Base-by-base conservation (phyloP, 1,140 invertebrate genomes). In the Brachionus plicatilis region DNA sequence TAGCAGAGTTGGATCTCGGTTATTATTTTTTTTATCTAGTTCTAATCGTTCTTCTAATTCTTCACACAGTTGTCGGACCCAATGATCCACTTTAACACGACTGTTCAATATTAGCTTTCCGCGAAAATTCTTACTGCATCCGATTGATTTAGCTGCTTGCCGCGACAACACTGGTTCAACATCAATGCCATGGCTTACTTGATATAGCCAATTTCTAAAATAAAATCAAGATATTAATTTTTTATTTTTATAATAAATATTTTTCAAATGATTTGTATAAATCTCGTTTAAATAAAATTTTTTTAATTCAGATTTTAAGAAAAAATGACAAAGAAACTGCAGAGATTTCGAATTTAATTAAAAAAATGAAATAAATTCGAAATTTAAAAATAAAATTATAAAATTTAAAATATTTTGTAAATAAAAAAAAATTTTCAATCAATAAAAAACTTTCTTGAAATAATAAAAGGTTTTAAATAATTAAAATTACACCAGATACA, bases 61-160 rank as follows among this genome's bases (percentile, higher is more conserved):
- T 45, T 91, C 92, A 0, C 93, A 90, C 6, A 98, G 89, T 87
- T 95, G 93, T 37, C 89, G 90, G 0, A 96, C 88, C 96, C 96
- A 97, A 87, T 94, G 47, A 12, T 84, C 53, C 0, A 72, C 60
- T 47, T 60, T 80, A 27, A 65, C 14, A 11, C 33, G 33, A 47
- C 37, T 60, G 37, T 90, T 89, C 17, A 98, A 91, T n/a, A 93
- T 92, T 85, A 47, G 24, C 88, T 93, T 93, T 0, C 96, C 96
- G 12, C 92, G 92, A 89, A 99, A 97, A 86, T 94, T 95, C 90
- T 98, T 98, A 87, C 94, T 95, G 87, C 95, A 97, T 0, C 95
- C 96, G 86, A 98, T 96, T 45, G 95, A 97, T 89, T 98, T 97
- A 1, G 95, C 91, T 70, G 96, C 92, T 85, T 96, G 92, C 86